phyloP scores from a whole-genome alignment of 1,140 invertebrate species.

The Cotesia glomerata region DNA sequence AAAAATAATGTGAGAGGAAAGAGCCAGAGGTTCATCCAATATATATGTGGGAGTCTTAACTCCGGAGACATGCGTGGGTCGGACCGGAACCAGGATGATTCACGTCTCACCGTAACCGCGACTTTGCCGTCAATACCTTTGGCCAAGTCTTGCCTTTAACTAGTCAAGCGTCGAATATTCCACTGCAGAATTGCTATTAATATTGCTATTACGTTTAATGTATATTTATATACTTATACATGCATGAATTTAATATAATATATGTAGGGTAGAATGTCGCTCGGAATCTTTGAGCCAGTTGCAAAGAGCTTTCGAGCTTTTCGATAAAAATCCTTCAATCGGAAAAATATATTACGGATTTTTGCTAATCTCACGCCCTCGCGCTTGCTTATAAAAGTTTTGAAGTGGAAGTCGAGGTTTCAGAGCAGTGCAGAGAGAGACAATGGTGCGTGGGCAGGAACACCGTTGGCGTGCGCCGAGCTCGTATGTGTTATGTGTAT shows the following conservation, averaged over 20 bases:
- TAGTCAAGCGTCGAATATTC: neutral
- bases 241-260: no score
- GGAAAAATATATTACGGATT: conserved; percentile 29
- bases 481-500: conserved; percentile 28
- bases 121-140: conserved; percentile 9
- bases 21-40: conserved; percentile 31
- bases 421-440: conserved; percentile 29
- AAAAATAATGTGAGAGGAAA: neutral
- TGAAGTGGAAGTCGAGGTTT: neutral
- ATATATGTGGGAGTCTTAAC: conserved; percentile 28
- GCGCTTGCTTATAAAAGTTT: conserved; percentile 1
- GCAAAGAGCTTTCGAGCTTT: no score
- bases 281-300: no score
- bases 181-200: neutral
- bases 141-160: neutral
- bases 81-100: conserved; percentile 61
- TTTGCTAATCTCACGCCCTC: conserved; percentile 32
- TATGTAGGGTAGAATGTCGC: no score
- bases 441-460: conserved; percentile 50
- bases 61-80: conserved; percentile 54
- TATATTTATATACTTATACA: no score
- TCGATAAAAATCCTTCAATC: no score
- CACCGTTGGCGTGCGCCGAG: conserved; percentile 39
- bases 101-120: conserved; percentile 47
- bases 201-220: neutral